A percentile compares a stretch with the other conserved stretches of the same genome.
Evolutionary conservation across 2,888 invertebrate species (phyloP).

Genomic region (Drosophila phalerata): DNA sequence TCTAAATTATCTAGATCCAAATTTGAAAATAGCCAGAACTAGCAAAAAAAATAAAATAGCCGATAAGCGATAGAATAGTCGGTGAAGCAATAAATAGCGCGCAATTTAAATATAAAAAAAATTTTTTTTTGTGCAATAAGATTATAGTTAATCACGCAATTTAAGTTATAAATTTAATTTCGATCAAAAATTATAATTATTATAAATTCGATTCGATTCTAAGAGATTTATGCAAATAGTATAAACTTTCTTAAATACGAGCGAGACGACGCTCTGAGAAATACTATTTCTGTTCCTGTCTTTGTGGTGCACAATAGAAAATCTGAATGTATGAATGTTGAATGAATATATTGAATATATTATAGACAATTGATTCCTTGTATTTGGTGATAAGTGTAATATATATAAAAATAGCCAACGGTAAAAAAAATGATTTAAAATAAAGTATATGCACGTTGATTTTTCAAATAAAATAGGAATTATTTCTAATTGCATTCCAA

Average conservation of each 20-base stretch:
- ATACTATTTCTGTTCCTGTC: constrained; percentile 10
- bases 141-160: neutral
- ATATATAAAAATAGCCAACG: neutral
- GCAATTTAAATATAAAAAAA: neutral
- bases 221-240: too few species aligned
- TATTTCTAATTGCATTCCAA: neutral
- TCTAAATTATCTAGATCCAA: too few species aligned
- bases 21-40: too few species aligned
- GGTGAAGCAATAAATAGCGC: neutral
- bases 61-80: neutral
- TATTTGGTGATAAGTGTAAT: neutral
- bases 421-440: neutral
- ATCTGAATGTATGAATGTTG: neutral
- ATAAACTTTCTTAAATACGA: neutral
- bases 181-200: too few species aligned
- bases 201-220: too few species aligned
- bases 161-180: neutral
- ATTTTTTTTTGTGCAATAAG: neutral
- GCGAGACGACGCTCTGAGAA: constrained; percentile 25
- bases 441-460: neutral
- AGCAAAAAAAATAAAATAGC: too few species aligned
- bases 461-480: neutral
- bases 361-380: neutral
- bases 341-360: neutral
- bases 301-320: neutral